Percentiles rank a stretch among this genome's conserved stretches.
Evolutionary conservation across 2,888 invertebrate genomes (phyloP).

Genomic region (Junonia oenone): DNA sequence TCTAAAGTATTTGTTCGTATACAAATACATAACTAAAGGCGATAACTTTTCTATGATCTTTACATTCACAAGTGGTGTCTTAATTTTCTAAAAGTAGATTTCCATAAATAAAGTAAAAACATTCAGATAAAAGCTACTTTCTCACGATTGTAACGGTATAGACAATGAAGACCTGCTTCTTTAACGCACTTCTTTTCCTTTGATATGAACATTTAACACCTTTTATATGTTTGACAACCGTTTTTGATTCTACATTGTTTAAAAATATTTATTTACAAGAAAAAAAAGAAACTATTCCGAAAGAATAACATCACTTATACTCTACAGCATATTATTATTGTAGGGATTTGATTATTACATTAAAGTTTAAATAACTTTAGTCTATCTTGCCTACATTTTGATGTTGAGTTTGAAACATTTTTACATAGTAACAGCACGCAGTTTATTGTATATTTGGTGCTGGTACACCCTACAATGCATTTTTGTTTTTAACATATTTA

Average conservation of each 20-base stretch:
- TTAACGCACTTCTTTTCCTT: neutral
- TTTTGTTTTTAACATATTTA: neutral
- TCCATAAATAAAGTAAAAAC: neutral
- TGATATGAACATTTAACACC: neutral
- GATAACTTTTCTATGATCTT: neutral
- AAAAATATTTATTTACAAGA: neutral
- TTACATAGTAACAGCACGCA: neutral
- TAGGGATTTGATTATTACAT: neutral
- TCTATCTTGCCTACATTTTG: neutral
- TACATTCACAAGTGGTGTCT: neutral
- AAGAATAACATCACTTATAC: neutral
- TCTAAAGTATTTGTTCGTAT: neutral
- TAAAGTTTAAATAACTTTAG: neutral
- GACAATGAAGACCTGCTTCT: conserved; percentile 1
- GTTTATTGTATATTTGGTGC: neutral
- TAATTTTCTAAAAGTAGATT: neutral
- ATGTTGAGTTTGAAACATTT: neutral
- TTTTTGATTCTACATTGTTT: neutral
- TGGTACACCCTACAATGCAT: neutral
- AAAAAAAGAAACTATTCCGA: neutral
- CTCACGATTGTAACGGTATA: neutral
- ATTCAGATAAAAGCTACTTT: neutral
- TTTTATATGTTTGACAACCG: neutral
- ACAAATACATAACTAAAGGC: neutral
- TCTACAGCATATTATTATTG: neutral